Conservation (phyloP, 2,797 vertebrate genomes). For the Pangasius larnaudii region DNA sequence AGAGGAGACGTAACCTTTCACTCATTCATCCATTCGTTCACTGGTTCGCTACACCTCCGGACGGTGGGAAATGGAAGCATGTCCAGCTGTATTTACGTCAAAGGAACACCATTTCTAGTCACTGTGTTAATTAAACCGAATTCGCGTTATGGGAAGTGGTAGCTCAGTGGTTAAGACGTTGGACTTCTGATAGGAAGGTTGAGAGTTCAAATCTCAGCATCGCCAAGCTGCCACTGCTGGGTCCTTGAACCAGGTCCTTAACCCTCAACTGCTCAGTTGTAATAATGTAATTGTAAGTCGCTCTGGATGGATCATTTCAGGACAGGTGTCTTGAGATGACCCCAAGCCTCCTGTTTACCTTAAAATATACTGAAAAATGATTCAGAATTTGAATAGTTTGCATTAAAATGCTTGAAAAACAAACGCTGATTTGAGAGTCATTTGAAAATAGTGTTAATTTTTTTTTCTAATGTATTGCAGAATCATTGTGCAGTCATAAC, state of each 20-base stretch:
- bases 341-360: too few relatives aligned
- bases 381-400: background rate
- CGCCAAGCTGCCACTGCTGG: too few relatives aligned
- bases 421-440: background rate
- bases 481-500: background rate
- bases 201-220: too few relatives aligned
- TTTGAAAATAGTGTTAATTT: background rate
- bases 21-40: background rate
- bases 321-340: background rate
- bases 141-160: background rate
- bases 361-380: background rate
- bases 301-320: too few relatives aligned
- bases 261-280: too few relatives aligned
- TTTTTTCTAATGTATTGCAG: background rate
- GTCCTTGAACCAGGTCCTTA: too few relatives aligned
- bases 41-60: background rate
- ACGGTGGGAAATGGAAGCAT: background rate
- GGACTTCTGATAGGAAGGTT: too few relatives aligned
- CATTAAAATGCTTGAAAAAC: background rate
- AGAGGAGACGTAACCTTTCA: conserved; percentile 18
- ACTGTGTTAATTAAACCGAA: background rate
- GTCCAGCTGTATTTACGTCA: background rate
- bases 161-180: too few relatives aligned
- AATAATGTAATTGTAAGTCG: too few relatives aligned
- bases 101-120: background rate